Conservation (phyloP, 2,888 invertebrate species). For the Hydropsyche betteni region DNA sequence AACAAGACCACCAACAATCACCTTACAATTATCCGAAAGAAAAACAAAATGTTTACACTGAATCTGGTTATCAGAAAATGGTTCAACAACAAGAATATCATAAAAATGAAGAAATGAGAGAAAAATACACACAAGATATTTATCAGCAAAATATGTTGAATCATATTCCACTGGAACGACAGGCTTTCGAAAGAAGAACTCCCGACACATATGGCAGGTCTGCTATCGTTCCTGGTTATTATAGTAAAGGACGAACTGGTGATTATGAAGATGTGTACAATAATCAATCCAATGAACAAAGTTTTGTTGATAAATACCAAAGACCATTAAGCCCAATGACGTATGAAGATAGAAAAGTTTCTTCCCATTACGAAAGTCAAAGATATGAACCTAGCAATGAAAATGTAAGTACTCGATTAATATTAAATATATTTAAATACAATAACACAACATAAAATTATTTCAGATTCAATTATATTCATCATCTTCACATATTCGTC, state of each 20-base stretch:
- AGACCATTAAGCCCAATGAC: conserved; percentile 70
- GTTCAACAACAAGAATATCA: conserved; percentile 48
- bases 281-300: conserved; percentile 58
- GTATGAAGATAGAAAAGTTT: conserved; percentile 59
- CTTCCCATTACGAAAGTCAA: conserved; percentile 58
- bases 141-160: conserved; percentile 40
- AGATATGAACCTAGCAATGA: conserved; percentile 59
- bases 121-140: conserved; percentile 37
- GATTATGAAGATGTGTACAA: conserved; percentile 84
- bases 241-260: conserved; percentile 61
- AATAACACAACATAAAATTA: neutral
- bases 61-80: conserved; percentile 49
- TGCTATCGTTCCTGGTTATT: conserved; percentile 60
- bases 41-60: conserved; percentile 46
- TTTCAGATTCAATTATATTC: conserved; percentile 59
- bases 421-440: neutral
- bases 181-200: conserved; percentile 74
- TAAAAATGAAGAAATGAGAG: conserved; percentile 50
- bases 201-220: conserved; percentile 85
- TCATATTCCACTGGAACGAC: conserved; percentile 56
- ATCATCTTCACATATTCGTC: conserved; percentile 53
- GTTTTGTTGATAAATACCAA: conserved; percentile 64
- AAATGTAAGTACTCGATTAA: conserved; percentile 54
- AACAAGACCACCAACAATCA: conserved; percentile 31
- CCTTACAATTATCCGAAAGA: conserved; percentile 45